Base-by-base conservation (phyloP, 2,888 invertebrate genomes). In the Papilio protenor region DNA sequence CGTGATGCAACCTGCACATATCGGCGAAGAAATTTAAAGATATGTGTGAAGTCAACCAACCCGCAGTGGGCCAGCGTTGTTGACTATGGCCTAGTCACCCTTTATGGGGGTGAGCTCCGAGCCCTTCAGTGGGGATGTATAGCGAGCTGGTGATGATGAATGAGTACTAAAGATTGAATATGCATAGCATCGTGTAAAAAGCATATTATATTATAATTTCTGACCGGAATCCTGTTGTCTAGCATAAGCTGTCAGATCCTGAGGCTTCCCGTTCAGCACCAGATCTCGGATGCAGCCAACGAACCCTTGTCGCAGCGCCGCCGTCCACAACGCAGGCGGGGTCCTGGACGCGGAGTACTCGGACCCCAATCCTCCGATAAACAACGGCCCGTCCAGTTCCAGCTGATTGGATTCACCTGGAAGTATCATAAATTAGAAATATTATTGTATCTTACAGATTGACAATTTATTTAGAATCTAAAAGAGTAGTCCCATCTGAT, bases 281-380 rank as follows among this genome's bases (percentile, higher is more conserved):
- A 99, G 95, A 89, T 99, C 98, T 82, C 98, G 96, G 87, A 99
- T 96, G 89, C 99, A 99, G 2, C 99, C 99, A 11, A 99, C 98
- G 89, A 98, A 99, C 33, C 99, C 99, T 86, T 98, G 97, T 78
- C 98, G 96, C 76, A 99, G 92, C 11, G 97, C 97, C 0, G 97
- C 98, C 0, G 98, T 98, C 99, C 99, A 99, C 79, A 99, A 94
- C 23, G 97, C 97, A 2, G 98, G 96, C 0, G 99, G 98, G 75
- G 98, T 96, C 66, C 96, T 95, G 11, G 96, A 95, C 40, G 97
- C 96, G 1, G 97, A 96, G 87, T 97, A 97, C 49, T 97, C 96
- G 0, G 97, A 96, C 0, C 98, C 98, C 18, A 98, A 95, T 2
- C 98, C 98, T 0, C 99, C 99, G 47, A 99, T 96, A 89, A 97